A percentile compares a stretch with the other conserved stretches of the same genome.
phyloP scores from a whole-genome alignment of 2,888 invertebrate species.

The Acleris emargana region DNA sequence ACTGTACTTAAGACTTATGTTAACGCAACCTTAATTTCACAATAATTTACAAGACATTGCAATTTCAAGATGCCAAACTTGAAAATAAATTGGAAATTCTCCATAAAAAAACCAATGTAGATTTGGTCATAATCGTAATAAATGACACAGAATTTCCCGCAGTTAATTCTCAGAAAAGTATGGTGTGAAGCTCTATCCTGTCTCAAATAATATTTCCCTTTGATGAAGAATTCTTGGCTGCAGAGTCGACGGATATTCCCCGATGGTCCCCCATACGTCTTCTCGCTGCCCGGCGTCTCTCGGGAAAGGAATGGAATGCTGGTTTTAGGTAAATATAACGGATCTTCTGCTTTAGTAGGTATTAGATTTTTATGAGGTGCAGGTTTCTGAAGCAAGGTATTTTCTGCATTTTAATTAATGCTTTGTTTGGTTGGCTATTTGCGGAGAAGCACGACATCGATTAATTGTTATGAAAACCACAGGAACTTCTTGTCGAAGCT shows the following conservation, averaged over 20 bases:
- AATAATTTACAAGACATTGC: no score
- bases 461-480: no score
- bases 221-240: slow-evolving; percentile 16
- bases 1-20: no score
- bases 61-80: no score
- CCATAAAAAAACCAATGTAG: no score
- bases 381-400: no score
- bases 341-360: neutral
- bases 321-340: slow-evolving; percentile 31
- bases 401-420: no score
- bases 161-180: neutral
- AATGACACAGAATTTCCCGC: slow-evolving; percentile 8
- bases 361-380: no score
- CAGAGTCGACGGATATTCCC: slow-evolving; percentile 16
- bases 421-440: no score
- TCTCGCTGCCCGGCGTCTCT: slow-evolving; percentile 20
- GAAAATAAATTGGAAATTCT: neutral
- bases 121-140: neutral
- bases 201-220: slow-evolving; percentile 18
- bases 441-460: no score
- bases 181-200: slow-evolving; percentile 13
- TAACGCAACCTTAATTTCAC: no score
- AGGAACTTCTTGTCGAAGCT: no score
- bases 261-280: slow-evolving; percentile 27
- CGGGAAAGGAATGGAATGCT: slow-evolving; percentile 5